Conservation (phyloP, 2,113 vertebrate genomes). For the Pelvicachromis taeniatus region DNA sequence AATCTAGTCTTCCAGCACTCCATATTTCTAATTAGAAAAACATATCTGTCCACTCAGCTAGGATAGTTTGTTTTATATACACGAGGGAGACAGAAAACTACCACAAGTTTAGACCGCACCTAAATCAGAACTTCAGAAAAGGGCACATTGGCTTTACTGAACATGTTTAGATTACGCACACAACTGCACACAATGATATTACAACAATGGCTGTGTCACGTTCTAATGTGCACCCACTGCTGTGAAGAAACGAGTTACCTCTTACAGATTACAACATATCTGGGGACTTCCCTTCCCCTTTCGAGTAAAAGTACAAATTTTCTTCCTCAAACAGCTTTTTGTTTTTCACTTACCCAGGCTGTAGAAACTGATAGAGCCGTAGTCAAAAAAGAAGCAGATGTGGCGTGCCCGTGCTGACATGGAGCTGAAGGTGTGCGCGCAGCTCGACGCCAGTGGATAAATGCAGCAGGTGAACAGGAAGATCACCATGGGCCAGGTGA, state of each 20-base stretch:
- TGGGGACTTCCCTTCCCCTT: neutral
- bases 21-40: neutral
- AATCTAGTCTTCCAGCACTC: neutral
- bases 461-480: slow-evolving; percentile 80
- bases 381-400: slow-evolving; percentile 87
- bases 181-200: neutral
- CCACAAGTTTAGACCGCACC: neutral
- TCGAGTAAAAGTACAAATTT: neutral
- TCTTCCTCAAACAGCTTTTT: neutral
- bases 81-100: neutral
- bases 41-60: neutral
- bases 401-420: slow-evolving; percentile 78
- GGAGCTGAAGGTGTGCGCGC: slow-evolving; percentile 83
- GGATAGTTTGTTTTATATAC: neutral
- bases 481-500: slow-evolving; percentile 77
- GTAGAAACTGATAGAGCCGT: slow-evolving; percentile 81
- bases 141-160: neutral
- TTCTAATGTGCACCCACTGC: neutral
- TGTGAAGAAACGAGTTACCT: no score
- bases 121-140: neutral
- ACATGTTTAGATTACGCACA: neutral
- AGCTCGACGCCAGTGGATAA: slow-evolving; percentile 83
- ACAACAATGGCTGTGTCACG: neutral
- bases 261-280: no score
- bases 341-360: slow-evolving; percentile 74